Evolutionary conservation across 2,113 vertebrate species (phyloP).

Genomic region (Etheostoma spectabile): DNA sequence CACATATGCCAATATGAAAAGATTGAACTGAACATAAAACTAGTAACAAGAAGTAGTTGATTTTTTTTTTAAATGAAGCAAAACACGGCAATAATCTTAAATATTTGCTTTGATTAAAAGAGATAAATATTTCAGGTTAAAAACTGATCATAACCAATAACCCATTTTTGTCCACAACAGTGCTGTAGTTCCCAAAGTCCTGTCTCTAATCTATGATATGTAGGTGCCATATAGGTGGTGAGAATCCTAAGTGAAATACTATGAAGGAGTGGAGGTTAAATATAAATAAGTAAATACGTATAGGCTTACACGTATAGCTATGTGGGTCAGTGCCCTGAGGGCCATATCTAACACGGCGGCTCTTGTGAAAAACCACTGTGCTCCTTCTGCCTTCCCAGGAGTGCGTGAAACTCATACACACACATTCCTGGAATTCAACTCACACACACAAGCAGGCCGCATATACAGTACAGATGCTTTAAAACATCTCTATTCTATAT

Average conservation of each 20-base stretch:
- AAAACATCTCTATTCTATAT: background rate
- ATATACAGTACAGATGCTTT: background rate
- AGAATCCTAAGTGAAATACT: constrained; percentile 28
- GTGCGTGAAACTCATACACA: constrained; percentile 1
- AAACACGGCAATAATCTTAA: background rate
- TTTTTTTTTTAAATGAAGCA: background rate
- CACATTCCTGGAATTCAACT: constrained; percentile 36
- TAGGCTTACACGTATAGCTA: constrained; percentile 44
- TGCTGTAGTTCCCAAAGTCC: background rate
- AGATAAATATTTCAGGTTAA: background rate
- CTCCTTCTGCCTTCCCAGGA: constrained; percentile 13
- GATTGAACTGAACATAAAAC: background rate
- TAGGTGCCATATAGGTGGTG: background rate
- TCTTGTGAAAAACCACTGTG: background rate
- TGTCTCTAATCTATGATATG: background rate
- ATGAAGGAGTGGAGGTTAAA: constrained; percentile 39
- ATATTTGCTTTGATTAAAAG: background rate
- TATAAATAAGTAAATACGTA: background rate
- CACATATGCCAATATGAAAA: background rate
- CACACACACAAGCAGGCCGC: background rate
- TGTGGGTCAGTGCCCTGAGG: constrained; percentile 40
- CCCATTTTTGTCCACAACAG: background rate
- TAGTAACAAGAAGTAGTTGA: background rate
- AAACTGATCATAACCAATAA: background rate
- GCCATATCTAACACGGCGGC: constrained; percentile 21